Percentiles rank a stretch among this genome's conserved stretches.
phyloP scores from a whole-genome alignment of 1,140 invertebrate species.

The Episyrphus balteatus region DNA sequence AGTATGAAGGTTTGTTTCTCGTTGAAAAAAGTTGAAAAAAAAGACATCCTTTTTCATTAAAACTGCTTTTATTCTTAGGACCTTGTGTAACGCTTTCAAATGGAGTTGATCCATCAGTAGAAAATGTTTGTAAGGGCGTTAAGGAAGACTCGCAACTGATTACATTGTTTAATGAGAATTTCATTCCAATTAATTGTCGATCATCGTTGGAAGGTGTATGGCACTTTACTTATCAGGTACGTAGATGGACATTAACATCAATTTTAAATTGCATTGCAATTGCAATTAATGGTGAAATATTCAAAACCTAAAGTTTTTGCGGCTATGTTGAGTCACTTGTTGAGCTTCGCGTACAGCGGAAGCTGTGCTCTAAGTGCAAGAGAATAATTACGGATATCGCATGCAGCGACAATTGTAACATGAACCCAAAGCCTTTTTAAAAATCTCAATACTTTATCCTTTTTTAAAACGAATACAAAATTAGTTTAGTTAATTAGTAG shows the following conservation, averaged over 20 bases:
- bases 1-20: constrained; percentile 56
- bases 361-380: too few species aligned
- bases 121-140: constrained; percentile 63
- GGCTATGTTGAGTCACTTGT: too few species aligned
- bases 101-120: constrained; percentile 54
- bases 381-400: too few species aligned
- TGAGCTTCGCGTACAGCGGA: too few species aligned
- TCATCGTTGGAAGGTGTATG: constrained; percentile 89
- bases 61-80: constrained; percentile 27
- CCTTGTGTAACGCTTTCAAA: constrained; percentile 59
- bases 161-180: constrained; percentile 83
- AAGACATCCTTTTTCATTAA: too few species aligned
- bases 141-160: constrained; percentile 67
- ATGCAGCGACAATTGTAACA: too few species aligned
- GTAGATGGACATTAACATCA: background rate
- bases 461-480: too few species aligned
- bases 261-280: too few species aligned
- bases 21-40: background rate
- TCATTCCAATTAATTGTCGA: constrained; percentile 81
- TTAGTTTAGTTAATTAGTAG: too few species aligned
- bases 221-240: constrained; percentile 84
- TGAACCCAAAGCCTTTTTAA: too few species aligned
- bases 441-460: too few species aligned
- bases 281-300: background rate
- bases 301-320: background rate